Evolutionary conservation across 92 coral and sea anemone genomes (phyloP).

Genomic region (Zoanthus sociatus): DNA sequence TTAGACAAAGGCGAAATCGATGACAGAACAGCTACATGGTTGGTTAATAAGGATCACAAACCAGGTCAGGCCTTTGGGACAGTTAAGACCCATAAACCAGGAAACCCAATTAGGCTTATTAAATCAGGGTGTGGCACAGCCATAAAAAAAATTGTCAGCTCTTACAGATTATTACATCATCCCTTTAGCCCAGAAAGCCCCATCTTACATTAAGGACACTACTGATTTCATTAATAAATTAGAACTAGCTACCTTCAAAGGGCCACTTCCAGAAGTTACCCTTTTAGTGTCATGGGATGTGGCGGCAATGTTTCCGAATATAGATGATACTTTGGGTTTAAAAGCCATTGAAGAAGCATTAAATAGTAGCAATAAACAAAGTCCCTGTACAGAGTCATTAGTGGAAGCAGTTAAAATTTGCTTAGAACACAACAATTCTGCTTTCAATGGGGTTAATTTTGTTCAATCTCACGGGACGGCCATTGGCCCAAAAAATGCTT

Average conservation of each 20-base stretch:
- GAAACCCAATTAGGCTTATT: conserved; percentile 10
- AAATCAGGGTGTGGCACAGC: conserved; percentile 23
- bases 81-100: conserved; percentile 34
- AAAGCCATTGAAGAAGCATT: not conserved
- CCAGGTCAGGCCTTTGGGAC: conserved; percentile 34
- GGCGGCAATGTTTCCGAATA: not conserved
- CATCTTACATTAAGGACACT: not conserved
- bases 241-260: not conserved
- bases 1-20: conserved; percentile 24
- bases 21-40: not conserved
- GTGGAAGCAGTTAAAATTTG: not conserved
- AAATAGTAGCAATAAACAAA: not conserved
- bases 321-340: not conserved
- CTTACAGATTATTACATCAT: not conserved
- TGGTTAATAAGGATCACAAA: conserved; percentile 12
- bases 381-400: not conserved
- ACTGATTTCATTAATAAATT: conserved; percentile 19
- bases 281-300: not conserved
- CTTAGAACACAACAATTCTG: not conserved
- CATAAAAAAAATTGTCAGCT: not conserved
- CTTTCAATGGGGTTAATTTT: not conserved
- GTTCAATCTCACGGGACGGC: conserved; percentile 16
- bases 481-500: not conserved
- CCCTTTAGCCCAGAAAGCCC: conserved; percentile 11
- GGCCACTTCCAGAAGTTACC: not conserved